Conservation (phyloP, 2,797 vertebrate genomes). For the Pyrocephalus nanus region DNA sequence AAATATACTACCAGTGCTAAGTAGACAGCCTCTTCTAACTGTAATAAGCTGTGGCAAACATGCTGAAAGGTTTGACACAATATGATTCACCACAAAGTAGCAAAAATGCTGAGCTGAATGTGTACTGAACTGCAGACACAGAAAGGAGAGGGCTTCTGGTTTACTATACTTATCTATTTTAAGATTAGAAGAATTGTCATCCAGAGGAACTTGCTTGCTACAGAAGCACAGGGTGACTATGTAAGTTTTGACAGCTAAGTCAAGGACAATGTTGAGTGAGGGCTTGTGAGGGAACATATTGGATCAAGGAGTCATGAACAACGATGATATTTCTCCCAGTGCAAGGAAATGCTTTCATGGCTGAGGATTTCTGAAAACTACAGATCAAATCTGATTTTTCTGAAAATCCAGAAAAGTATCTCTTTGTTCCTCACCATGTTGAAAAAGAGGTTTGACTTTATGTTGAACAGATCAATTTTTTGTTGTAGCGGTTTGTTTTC, state of each 20-base stretch:
- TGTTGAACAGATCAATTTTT: not conserved
- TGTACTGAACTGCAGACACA: not conserved
- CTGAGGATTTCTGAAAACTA: not conserved
- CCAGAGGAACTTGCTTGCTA: not conserved
- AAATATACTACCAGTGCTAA: rapidly evolving
- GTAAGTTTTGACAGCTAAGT: not conserved
- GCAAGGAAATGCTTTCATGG: not conserved
- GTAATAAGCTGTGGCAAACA: not conserved
- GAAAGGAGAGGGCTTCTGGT: not conserved
- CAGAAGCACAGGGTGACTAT: not conserved
- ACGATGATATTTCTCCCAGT: not conserved
- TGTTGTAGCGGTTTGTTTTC: not conserved
- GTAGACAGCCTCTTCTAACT: not conserved
- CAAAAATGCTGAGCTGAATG: not conserved
- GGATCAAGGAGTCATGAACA: not conserved
- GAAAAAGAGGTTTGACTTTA: not conserved
- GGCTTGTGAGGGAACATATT: not conserved
- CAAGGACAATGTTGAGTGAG: not conserved
- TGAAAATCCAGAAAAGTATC: not conserved
- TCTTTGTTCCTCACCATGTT: not conserved
- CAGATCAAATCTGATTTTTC: not conserved
- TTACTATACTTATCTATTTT: not conserved
- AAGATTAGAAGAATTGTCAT: not conserved
- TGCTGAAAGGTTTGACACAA: not conserved
- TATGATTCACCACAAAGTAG: not conserved